Evolutionary conservation across 2,797 vertebrate genomes (phyloP).

Genomic region (Heterohyrax brucei): DNA sequence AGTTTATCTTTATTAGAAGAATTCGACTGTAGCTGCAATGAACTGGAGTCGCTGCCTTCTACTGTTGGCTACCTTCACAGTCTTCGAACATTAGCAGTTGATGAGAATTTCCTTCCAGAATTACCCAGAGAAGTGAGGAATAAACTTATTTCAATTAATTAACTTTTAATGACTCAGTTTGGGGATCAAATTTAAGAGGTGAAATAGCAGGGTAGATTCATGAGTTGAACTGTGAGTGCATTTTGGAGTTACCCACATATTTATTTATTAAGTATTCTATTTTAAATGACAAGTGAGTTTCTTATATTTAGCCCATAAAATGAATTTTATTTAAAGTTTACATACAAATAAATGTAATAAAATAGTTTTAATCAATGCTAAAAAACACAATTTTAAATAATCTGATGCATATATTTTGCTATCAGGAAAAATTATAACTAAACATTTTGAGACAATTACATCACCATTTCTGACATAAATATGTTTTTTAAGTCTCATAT

Average conservation of each 20-base stretch:
- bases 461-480: constrained; percentile 49
- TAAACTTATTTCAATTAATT: constrained; percentile 37
- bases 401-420: constrained; percentile 64
- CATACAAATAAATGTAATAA: constrained; percentile 45
- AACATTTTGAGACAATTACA: constrained; percentile 25
- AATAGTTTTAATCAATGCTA: constrained; percentile 28
- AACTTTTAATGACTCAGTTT: constrained; percentile 19
- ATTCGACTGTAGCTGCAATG: constrained; percentile 99
- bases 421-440: constrained; percentile 56
- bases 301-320: constrained; percentile 50
- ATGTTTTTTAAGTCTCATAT: not conserved
- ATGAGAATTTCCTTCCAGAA: constrained; percentile 98
- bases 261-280: constrained; percentile 28
- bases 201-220: not conserved
- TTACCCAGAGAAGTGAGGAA: constrained; percentile 96
- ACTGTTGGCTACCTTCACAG: constrained; percentile 98
- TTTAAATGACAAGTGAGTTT: constrained; percentile 36
- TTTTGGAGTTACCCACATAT: not conserved
- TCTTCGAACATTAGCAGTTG: constrained; percentile 97
- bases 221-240: constrained; percentile 12
- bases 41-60: constrained; percentile 96
- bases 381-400: constrained; percentile 7
- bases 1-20: constrained; percentile 99
- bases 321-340: constrained; percentile 38
- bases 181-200: not conserved